Conservation (phyloP, 2,113 vertebrate species). For the Hemicordylus capensis region DNA sequence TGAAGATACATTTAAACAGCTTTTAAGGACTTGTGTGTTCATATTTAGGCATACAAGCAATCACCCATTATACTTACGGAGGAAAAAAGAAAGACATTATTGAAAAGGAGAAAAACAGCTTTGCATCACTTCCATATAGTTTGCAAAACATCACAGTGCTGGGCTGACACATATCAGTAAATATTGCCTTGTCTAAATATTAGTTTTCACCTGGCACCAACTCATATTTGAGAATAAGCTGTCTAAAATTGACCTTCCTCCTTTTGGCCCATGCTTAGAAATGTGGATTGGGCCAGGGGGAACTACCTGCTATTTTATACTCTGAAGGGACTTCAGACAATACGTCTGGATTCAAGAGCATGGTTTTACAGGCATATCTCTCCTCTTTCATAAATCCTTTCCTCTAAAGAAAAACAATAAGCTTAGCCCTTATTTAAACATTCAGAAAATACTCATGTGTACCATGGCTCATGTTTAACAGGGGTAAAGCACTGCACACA, state of each 20-base stretch:
- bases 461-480: neutral
- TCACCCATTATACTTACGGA: conserved; percentile 50
- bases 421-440: conserved; percentile 40
- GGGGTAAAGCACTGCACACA: neutral
- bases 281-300: conserved; percentile 12
- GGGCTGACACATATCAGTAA: conserved; percentile 41
- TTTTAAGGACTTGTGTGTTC: conserved; percentile 73
- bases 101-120: conserved; percentile 36
- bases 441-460: conserved; percentile 35
- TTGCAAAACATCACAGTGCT: conserved; percentile 35
- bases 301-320: conserved; percentile 35
- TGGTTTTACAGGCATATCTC: conserved; percentile 28
- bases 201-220: conserved; percentile 50
- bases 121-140: conserved; percentile 35
- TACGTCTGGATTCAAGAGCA: conserved; percentile 21
- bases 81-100: conserved; percentile 34
- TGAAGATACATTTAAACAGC: conserved; percentile 66
- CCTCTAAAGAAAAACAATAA: neutral
- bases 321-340: conserved; percentile 39
- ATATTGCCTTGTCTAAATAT: conserved; percentile 57
- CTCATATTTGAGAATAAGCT: conserved; percentile 37
- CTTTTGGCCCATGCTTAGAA: conserved; percentile 26
- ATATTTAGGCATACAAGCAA: conserved; percentile 65
- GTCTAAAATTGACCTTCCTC: conserved; percentile 22
- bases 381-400: conserved; percentile 5